Base-by-base conservation (phyloP, 2,797 vertebrate species). In the Gastrophryne carolinensis region DNA sequence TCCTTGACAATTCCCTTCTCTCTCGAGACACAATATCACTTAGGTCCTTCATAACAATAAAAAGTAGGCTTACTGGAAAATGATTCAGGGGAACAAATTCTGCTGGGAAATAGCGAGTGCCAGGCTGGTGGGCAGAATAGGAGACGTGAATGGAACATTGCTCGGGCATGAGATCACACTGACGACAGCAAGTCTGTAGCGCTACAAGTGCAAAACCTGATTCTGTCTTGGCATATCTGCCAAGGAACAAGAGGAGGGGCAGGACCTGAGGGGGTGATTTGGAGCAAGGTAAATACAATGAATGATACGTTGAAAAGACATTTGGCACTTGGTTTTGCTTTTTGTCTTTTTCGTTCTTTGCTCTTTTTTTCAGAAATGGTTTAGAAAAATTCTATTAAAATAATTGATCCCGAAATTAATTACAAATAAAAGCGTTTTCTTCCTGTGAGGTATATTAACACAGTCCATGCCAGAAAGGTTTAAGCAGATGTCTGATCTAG, bases 11-110 rank as follows among this genome's bases (percentile, higher is more conserved):
- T 74, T 60, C 21, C 44, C 1, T 12, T 66, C 26, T 10, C 72
- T 75, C 64, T 10, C 30, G 64, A 61, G 73, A 68, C 64, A 52
- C 64, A 75, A 61, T 75, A 68, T 75, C 73, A 75, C 27, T 52
- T 37, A 29, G 64, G 34, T 26, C 32, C 57, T 75, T 75, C 32
- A 68, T 47, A 75, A 75, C 73, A 69, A 76, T 69, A 76, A 76
- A 78, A 71, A 78, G 67, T 49, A 58, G 65, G 75, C 21, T 78
- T 78, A 78, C 75, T 78, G 75, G 74, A 78, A 78, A 72, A 64
- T 57, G 37, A 78, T 71, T 64, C 69, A 27, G 3, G 1, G 66
- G 52, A 73, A 60, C 63, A 44, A 47, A 67, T 66, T 35, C 0
- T 32, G 41, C 9, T 65, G 78, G 50, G 73, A 47, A 8, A 70